Evolutionary conservation across 2,797 vertebrate genomes (phyloP).

Genomic region (Australoheros facetus): DNA sequence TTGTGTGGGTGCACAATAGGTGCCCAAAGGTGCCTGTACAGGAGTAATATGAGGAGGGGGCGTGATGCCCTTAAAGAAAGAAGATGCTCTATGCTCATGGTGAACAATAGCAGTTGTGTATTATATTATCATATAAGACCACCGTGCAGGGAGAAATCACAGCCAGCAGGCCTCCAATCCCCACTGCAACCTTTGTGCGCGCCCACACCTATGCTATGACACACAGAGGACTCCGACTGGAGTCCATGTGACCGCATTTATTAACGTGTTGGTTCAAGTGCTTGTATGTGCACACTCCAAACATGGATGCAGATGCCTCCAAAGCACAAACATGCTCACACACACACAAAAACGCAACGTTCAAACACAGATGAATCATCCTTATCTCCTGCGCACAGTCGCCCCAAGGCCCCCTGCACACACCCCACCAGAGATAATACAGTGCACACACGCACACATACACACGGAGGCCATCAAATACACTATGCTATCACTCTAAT

Average conservation of each 20-base stretch:
- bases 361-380: slow-evolving; percentile 73
- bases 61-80: slow-evolving; percentile 43
- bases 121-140: slow-evolving; percentile 53
- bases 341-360: slow-evolving; percentile 34
- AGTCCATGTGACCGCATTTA: slow-evolving; percentile 20
- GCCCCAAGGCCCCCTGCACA: slow-evolving; percentile 74
- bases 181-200: slow-evolving; percentile 44
- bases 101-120: slow-evolving; percentile 67
- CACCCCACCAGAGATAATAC: slow-evolving; percentile 72
- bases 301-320: slow-evolving; percentile 37
- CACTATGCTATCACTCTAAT: slow-evolving; percentile 39
- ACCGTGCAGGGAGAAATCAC: slow-evolving; percentile 55
- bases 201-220: slow-evolving; percentile 2
- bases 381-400: slow-evolving; percentile 82
- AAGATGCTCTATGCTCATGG: slow-evolving; percentile 47
- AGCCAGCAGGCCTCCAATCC: slow-evolving; percentile 76
- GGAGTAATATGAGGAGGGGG: slow-evolving; percentile 22
- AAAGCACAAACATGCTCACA: slow-evolving; percentile 42
- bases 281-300: slow-evolving; percentile 5
- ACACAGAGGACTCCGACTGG: slow-evolving; percentile 13
- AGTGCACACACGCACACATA: slow-evolving; percentile 28
- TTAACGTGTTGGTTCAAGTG: slow-evolving; percentile 31
- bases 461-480: slow-evolving; percentile 53
- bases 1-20: slow-evolving; percentile 28
- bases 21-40: slow-evolving; percentile 29